These are phyloP conservation scores for Onchidella celtica DNA, from an alignment of 2,888 invertebrate genomes.

Conservation along the genomic window DNA sequence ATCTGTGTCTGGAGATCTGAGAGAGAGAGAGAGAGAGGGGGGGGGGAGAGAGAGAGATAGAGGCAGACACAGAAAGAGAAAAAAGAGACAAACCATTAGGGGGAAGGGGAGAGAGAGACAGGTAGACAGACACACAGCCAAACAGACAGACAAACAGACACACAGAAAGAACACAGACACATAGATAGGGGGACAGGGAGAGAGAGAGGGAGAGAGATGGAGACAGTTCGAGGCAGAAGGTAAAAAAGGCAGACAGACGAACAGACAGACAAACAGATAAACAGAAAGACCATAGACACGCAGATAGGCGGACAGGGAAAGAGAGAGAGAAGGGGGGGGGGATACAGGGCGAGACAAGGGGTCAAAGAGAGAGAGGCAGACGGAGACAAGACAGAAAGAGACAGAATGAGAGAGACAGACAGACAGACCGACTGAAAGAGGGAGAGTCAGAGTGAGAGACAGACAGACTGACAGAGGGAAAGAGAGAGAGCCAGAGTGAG, in stretches of 20 bases:
- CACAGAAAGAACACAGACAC: too few species aligned
- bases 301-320: neutral
- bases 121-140: neutral
- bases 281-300: neutral
- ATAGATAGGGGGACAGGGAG: neutral
- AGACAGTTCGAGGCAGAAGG: neutral
- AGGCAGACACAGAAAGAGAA: neutral
- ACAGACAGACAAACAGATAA: neutral
- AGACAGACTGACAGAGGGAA: neutral
- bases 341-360: neutral
- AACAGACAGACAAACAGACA: constrained; percentile 15
- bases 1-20: neutral
- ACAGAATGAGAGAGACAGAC: constrained; percentile 8
- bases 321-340: neutral
- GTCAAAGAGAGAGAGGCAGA: neutral
- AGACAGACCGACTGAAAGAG: neutral
- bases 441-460: neutral
- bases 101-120: neutral
- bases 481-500: constrained; percentile 33
- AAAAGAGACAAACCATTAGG: neutral
- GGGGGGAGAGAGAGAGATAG: constrained; percentile 2
- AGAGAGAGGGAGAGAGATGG: neutral
- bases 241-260: neutral
- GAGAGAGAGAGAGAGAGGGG: constrained; percentile 2
- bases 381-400: neutral